Evolutionary conservation across 2,797 vertebrate genomes (phyloP).

Genomic region (Echeneis naucrates): DNA sequence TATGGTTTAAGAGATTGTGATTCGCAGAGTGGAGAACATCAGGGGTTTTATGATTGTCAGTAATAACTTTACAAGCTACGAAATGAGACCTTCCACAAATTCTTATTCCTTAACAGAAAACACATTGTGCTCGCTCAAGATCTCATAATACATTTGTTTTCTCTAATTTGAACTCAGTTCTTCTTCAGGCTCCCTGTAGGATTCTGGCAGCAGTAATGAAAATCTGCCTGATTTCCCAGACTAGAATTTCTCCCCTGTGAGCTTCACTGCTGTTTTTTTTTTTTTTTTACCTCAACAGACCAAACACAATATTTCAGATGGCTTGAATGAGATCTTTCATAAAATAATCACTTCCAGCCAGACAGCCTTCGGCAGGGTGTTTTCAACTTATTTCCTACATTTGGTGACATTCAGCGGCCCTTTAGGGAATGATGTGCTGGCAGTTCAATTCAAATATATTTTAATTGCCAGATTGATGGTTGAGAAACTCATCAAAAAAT

Average conservation of each 20-base stretch:
- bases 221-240: slow-evolving; percentile 15
- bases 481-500: not conserved
- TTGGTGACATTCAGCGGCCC: not conserved
- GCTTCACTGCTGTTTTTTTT: not conserved
- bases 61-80: slow-evolving; percentile 14
- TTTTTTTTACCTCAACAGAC: not conserved
- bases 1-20: slow-evolving; percentile 3
- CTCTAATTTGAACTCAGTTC: slow-evolving; percentile 30
- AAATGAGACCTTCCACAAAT: slow-evolving; percentile 12
- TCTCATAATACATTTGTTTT: slow-evolving; percentile 26
- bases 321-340: not conserved
- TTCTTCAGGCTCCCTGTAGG: slow-evolving; percentile 27
- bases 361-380: not conserved
- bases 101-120: slow-evolving; percentile 11
- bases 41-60: slow-evolving; percentile 6
- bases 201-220: not conserved
- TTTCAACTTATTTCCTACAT: not conserved
- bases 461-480: not conserved
- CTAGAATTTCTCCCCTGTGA: not conserved
- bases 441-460: slow-evolving; percentile 1
- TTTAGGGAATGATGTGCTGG: not conserved
- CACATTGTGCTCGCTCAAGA: slow-evolving; percentile 7
- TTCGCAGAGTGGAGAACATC: not conserved
- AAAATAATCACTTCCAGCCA: not conserved
- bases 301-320: not conserved